phyloP scores from a whole-genome alignment of 2,797 vertebrate species.

The Naso thynnoides region DNA sequence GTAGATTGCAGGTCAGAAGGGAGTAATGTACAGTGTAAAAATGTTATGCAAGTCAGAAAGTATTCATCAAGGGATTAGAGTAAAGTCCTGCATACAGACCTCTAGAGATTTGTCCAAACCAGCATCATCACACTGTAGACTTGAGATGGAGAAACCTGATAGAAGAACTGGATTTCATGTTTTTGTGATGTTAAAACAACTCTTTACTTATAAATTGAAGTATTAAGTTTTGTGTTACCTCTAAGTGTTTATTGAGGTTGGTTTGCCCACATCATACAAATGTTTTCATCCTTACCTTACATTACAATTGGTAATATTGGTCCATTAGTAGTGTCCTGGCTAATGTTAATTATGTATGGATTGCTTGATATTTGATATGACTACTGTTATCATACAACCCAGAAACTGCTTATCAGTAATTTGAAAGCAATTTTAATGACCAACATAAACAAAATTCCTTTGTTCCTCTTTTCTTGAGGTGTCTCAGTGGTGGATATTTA shows the following conservation, averaged over 20 bases:
- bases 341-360: neutral
- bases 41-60: too few species aligned
- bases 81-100: neutral
- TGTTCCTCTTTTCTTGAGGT: too few species aligned
- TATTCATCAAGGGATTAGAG: too few species aligned
- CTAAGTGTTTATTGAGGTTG: neutral
- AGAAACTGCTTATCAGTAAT: too few species aligned
- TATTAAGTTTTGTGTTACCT: neutral
- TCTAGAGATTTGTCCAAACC: neutral
- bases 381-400: neutral
- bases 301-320: neutral
- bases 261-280: neutral
- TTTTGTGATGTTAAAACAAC: neutral
- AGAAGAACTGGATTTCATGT: neutral
- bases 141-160: neutral
- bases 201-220: neutral
- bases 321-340: neutral
- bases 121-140: neutral
- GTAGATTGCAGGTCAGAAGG: neutral
- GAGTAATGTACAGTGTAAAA: too few species aligned
- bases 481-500: too few species aligned
- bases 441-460: too few species aligned
- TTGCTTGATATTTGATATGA: neutral
- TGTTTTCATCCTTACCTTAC: neutral
- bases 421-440: too few species aligned